These are phyloP conservation scores for Pipistrellus pygmaeus DNA, from an alignment of 2,797 vertebrate genomes.

Conservation along the genomic window DNA sequence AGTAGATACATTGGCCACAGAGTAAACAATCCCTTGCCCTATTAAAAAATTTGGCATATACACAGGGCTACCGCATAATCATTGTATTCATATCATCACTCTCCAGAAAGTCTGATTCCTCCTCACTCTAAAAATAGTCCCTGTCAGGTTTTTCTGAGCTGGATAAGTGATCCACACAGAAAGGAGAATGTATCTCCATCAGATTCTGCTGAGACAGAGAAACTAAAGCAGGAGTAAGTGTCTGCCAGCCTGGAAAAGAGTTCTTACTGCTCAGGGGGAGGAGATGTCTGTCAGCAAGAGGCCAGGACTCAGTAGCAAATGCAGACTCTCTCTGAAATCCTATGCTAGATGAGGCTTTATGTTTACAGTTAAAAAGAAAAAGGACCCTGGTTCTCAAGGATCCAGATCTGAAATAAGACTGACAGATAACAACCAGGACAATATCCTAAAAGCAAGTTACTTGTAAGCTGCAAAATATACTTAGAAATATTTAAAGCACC, in stretches of 20 bases:
- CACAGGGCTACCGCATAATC: not conserved
- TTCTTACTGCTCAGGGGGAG: not conserved
- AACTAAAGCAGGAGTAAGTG: not conserved
- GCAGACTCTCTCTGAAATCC: not conserved
- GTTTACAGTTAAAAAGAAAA: not conserved
- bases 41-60: not conserved
- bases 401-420: conserved; percentile 27
- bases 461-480: not conserved
- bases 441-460: conserved; percentile 10
- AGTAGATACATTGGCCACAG: not conserved
- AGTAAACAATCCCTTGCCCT: conserved; percentile 27
- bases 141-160: conserved; percentile 38
- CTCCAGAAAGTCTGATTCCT: conserved; percentile 24
- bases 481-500: conserved; percentile 52
- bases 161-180: conserved; percentile 44
- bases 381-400: not conserved
- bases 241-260: not conserved
- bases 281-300: not conserved
- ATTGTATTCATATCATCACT: not conserved
- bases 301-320: not conserved
- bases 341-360: not conserved
- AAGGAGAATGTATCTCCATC: conserved; percentile 1
- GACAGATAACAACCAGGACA: not conserved
- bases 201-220: conserved; percentile 58
- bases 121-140: conserved; percentile 62